Evolutionary conservation across 1,140 invertebrate species (phyloP).

Genomic region (Bombyx mori): DNA sequence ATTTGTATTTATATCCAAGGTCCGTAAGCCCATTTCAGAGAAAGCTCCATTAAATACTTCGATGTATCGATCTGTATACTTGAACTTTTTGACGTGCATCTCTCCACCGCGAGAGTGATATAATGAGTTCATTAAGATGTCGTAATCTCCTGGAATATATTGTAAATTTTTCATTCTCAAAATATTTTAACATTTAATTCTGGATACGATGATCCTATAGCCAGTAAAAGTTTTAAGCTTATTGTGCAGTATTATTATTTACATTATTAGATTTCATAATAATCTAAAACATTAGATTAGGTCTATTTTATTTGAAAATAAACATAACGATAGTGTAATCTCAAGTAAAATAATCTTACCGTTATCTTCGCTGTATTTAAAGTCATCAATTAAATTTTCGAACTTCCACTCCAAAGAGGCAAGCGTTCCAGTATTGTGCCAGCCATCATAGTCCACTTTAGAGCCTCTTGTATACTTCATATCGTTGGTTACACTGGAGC

Average conservation of each 20-base stretch:
- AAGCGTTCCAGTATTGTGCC: conserved; percentile 60
- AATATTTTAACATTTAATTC: no score
- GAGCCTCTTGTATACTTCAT: conserved; percentile 72
- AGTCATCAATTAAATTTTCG: conserved; percentile 69
- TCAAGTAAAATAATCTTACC: conserved; percentile 27
- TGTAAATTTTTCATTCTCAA: no score
- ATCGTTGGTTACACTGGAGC: conserved; percentile 70
- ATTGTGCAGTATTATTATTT: no score
- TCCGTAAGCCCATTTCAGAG: conserved; percentile 52
- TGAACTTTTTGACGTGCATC: conserved; percentile 55
- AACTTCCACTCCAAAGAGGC: conserved; percentile 71
- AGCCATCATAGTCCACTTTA: conserved; percentile 71
- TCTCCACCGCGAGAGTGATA: conserved; percentile 60
- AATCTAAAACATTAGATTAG: no score
- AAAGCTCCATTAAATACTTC: conserved; percentile 52
- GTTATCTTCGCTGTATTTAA: conserved; percentile 72
- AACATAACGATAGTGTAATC: no score
- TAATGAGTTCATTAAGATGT: conserved; percentile 55
- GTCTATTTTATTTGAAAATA: no score
- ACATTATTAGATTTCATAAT: no score
- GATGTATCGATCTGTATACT: conserved; percentile 47
- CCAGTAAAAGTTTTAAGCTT: no score
- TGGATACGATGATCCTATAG: no score
- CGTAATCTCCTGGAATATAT: conserved; percentile 53
- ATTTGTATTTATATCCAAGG: conserved; percentile 54